Evolutionary conservation across 1,140 invertebrate species (phyloP), one percentile per base, ranked within the genome.

Genomic region (Drosophila sp.): DNA sequence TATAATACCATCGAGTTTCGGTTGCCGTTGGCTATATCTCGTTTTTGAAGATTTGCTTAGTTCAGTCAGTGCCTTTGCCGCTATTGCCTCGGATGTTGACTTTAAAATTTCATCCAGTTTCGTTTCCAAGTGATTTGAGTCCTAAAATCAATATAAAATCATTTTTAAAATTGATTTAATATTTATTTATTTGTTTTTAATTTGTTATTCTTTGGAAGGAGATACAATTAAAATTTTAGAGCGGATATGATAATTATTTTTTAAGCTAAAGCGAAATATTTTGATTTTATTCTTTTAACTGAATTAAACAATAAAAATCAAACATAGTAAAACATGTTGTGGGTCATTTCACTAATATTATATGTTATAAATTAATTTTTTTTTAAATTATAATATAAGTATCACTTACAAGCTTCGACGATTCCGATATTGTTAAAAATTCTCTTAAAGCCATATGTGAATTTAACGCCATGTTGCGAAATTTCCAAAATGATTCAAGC

Each of bases 51-150:
- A 90, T 63, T 86, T 91, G 65, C 91, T 89, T 14, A 92, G 59
- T 76, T 92, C 91, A 43, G 91, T 92, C 48, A 92, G 70, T 59
- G 91, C 91, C 36, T 84, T 90, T 18, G 91, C 91, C 53, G 91
- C 91, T 62, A 92, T 92, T 62, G 76, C 76, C 78, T 92, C 91
- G 3, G 90, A 91, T 62, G 91, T 78, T 46, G 89, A 79, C 25
- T 90, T 89, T 41, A 89, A 72, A 72, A 89, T 83, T 72, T 63
- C 64, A 64, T 89, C 83, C 51, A 89, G 76, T 66, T 89, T 83
- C 4, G 51, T 40, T 64, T 89, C 84, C 80, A 89, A 57, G 43
- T 62, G 46, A 38, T 69, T 69, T 48, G 62, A n/a, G n/a, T 83
- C 67, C 83, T 87, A 41, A 48, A 29, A 29, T 6, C 6, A n/a